phyloP scores from a whole-genome alignment of 2,888 invertebrate species.

The Lasiommata megera region DNA sequence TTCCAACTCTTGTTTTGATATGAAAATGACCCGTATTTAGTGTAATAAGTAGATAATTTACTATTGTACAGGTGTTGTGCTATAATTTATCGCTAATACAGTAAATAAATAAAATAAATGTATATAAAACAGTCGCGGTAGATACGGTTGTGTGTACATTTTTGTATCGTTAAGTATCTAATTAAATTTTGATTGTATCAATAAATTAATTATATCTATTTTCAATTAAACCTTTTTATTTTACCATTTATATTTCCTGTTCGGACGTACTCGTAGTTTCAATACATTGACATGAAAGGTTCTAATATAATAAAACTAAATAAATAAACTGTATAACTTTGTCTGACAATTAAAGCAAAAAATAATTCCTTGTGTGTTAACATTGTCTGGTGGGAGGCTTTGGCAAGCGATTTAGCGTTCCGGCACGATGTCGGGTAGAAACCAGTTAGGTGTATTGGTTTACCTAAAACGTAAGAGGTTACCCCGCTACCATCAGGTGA shows the following conservation, averaged over 20 bases:
- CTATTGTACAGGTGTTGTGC: conserved; percentile 45
- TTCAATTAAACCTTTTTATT: conserved; percentile 45
- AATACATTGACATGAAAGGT: too few species aligned
- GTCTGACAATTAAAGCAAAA: too few species aligned
- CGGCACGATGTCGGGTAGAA: too few species aligned
- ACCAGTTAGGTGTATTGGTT: too few species aligned
- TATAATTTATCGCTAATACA: conserved; percentile 32
- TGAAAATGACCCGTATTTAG: conserved; percentile 23
- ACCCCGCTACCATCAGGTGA: too few species aligned
- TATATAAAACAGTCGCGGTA: conserved; percentile 44
- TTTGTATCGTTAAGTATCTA: conserved; percentile 44
- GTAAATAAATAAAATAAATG: conserved; percentile 16
- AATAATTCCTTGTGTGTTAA: too few species aligned
- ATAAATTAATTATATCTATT: conserved; percentile 76
- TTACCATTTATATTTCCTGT: background rate
- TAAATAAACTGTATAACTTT: too few species aligned
- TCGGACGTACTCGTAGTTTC: too few species aligned
- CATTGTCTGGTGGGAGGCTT: too few species aligned
- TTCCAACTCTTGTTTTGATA: background rate
- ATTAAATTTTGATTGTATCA: conserved; percentile 53
- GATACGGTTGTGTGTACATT: conserved; percentile 59
- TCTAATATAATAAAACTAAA: too few species aligned
- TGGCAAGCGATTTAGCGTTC: too few species aligned
- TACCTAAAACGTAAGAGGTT: too few species aligned
- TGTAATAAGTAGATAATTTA: conserved; percentile 16